Base-by-base conservation (phyloP, 2,797 vertebrate genomes). In the Falco berigora region DNA sequence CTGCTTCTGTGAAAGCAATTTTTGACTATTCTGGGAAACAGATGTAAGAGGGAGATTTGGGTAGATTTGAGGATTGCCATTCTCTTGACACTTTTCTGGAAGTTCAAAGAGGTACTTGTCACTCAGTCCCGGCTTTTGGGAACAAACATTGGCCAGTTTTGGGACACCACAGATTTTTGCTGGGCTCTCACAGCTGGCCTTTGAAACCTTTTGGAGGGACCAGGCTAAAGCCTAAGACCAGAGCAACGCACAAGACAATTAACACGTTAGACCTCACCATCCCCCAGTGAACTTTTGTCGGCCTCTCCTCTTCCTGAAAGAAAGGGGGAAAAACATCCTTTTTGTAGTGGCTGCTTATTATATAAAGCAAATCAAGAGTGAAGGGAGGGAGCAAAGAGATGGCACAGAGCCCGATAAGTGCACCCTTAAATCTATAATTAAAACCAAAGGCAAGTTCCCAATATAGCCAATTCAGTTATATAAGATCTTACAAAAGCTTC, bases 381-480 rank as follows among this genome's bases (percentile, higher is more conserved):
- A 92, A 93, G 76, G 87, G 73, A 97, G 34, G 85, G 96, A 97
- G 92, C 90, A 94, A 74, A 92, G 91, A 92, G 92, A 95, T 94
- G 96, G 96, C 94, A 88, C 17, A 8, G 80, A 95, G 96, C 96
- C 97, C 4, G 3, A 94, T 79, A 94, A 97, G 92, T 87, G 69
- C 93, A 79, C 94, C 93, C 76, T 73, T 97, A 96, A 96, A 96
- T 96, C 96, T 97, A 97, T 94, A 94, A 97, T 96, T 87, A 95
- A 97, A 96, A 94, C 88, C 86, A 89, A 94, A 88, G 72, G 80
- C 92, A 94, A 94, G 83, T 92, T 96, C 96, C 90, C 86, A 92
- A 89, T 96, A 94, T 88, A 94, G 94, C 94, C 69, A 88, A 91
- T 90, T 94, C 52, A 49, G 96, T 96, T 97, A 95, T 64, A 58